These are phyloP conservation scores for Hirtodrosophila cameraria DNA, from an alignment of 2,888 invertebrate genomes.

Conservation along the genomic window DNA sequence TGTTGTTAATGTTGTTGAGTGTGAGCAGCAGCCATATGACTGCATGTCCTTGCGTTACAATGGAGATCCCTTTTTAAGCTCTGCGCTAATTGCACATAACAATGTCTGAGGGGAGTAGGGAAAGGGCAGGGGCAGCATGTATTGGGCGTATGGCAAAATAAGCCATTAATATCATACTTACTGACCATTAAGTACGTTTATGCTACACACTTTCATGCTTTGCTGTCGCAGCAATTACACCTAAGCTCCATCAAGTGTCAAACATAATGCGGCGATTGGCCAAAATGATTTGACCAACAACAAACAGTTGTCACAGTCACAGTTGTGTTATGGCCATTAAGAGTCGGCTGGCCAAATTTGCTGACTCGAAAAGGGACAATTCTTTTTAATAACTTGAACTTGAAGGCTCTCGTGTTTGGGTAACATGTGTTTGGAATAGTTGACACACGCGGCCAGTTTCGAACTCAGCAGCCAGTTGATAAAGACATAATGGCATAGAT, in stretches of 20 bases:
- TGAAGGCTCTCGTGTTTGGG: constrained; percentile 29
- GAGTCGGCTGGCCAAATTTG: constrained; percentile 61
- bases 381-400: constrained; percentile 74
- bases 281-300: constrained; percentile 24
- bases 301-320: constrained; percentile 71
- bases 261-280: constrained; percentile 63
- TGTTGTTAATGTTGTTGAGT: constrained; percentile 7
- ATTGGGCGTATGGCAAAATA: too few relatives aligned
- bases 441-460: constrained; percentile 56
- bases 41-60: constrained; percentile 8
- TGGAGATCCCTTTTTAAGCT: constrained; percentile 37
- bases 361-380: constrained; percentile 65
- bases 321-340: constrained; percentile 58
- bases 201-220: constrained; percentile 31
- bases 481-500: constrained; percentile 78
- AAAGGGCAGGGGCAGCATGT: too few relatives aligned
- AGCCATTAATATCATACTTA: constrained; percentile 76
- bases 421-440: constrained; percentile 77
- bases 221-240: constrained; percentile 70
- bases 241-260: constrained; percentile 78
- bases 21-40: constrained; percentile 12
- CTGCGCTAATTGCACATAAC: constrained; percentile 41
- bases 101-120: background rate
- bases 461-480: constrained; percentile 65
- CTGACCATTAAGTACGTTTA: constrained; percentile 68